Evolutionary conservation across 2,888 invertebrate genomes (phyloP), one percentile per base, ranked within the genome.

Genomic region (Cartodere bifasciata): DNA sequence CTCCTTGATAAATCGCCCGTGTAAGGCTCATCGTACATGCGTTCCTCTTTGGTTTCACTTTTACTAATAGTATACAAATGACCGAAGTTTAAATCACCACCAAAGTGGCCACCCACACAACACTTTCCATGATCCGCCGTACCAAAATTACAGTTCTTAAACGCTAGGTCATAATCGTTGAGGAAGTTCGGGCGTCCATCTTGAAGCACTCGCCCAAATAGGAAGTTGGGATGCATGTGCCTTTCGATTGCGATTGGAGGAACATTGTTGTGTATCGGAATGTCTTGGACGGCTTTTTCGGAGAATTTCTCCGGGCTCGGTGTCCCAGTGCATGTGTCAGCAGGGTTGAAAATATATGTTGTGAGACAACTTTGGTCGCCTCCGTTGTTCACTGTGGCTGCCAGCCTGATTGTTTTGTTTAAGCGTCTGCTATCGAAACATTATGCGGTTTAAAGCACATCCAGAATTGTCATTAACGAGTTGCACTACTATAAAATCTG

Each of bases 251-350:
- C 39, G 28, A 35, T 33, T 11, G 34, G 36, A 16, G 44, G 43
- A 35, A 44, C 43, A 39, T 46, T 46, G 36, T 31, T 32, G 13
- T 28, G 23, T 10, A 39, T 28, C 24, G 35, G 31, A 31, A 37
- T 36, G 31, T 38, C 28, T 39, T n/a, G n/a, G n/a, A n/a, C n/a
- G n/a, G n/a, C n/a, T n/a, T n/a, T n/a, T n/a, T n/a, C n/a, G n/a
- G n/a, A n/a, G n/a, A n/a, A 60, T 23, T 65, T 59, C 44, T 68
- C 69, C 11, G 70, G 59, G 2, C 67, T 61, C 26, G 70, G 70
- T 1, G 69, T 52, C 40, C 70, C 70, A 0, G 70, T 71, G 54
- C 72, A 72, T 36, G 71, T 68, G 39, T 71, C 69, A 14, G 51
- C 59, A 23, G 58, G 58, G 46, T 71, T 68, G 40, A 71, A 70